Conservation (phyloP, 2,888 invertebrate species). For the Drosophila birchii region DNA sequence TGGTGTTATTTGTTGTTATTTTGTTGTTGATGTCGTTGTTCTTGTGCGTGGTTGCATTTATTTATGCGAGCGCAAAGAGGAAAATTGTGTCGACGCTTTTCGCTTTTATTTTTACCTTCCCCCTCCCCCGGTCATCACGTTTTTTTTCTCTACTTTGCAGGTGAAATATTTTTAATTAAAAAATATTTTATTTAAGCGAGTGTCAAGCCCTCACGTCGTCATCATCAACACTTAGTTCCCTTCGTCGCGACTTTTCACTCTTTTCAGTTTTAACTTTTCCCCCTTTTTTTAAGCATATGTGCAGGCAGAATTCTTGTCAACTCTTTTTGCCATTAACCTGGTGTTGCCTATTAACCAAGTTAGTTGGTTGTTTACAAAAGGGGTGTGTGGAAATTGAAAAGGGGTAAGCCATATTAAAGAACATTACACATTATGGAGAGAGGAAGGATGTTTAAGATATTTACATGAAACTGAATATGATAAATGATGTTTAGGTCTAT, state of each 20-base stretch:
- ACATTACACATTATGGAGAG: neutral
- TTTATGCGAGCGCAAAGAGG: conserved; percentile 71
- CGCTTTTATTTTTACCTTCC: conserved; percentile 8
- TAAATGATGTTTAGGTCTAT: too few species aligned
- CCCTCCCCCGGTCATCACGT: conserved; percentile 7
- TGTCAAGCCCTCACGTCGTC: conserved; percentile 52
- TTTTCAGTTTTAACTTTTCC: conserved; percentile 4
- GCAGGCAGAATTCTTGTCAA: conserved; percentile 17
- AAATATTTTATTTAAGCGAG: conserved; percentile 80
- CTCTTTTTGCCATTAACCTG: conserved; percentile 17
- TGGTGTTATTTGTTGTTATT: conserved; percentile 52
- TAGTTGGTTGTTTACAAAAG: conserved; percentile 6
- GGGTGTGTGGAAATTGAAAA: neutral
- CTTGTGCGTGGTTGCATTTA: conserved; percentile 69
- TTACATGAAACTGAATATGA: too few species aligned
- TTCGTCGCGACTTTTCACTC: neutral
- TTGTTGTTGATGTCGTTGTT: conserved; percentile 29
- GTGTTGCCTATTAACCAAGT: conserved; percentile 29
- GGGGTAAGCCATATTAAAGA: too few species aligned
- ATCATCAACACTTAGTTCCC: conserved; percentile 25
- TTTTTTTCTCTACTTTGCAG: conserved; percentile 57
- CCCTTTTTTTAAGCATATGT: conserved; percentile 29
- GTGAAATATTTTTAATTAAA: conserved; percentile 79
- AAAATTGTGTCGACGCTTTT: conserved; percentile 67
- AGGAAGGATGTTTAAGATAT: neutral